Evolutionary conservation across 37 sponge, comb jelly and placozoan genomes (phyloP).

Genomic region (Axinella damicornis): DNA sequence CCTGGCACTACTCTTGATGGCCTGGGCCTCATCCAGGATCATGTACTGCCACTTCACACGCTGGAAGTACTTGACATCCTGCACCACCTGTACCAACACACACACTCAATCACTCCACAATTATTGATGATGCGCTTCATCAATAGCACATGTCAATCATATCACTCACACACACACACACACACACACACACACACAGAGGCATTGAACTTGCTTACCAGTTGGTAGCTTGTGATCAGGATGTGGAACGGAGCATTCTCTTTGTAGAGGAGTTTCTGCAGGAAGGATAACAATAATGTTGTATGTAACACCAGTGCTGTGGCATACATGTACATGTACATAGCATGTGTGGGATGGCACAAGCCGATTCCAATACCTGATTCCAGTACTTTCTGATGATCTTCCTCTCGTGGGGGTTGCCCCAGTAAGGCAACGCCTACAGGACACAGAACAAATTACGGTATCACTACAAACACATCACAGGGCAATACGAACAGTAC

Average conservation of each 20-base stretch:
- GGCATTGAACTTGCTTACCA: constrained; percentile 78
- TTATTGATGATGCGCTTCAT: too few relatives aligned
- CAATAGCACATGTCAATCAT: too few relatives aligned
- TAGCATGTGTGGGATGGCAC: neutral
- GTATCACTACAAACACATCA: too few relatives aligned
- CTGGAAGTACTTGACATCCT: constrained; percentile 92
- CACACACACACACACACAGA: constrained; percentile 31
- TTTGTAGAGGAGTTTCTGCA: constrained; percentile 70
- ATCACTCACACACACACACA: neutral
- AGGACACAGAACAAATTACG: too few relatives aligned
- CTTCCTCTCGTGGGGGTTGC: constrained; percentile 89
- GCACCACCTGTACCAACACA: constrained; percentile 64
- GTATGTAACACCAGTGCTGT: neutral
- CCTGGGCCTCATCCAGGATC: constrained; percentile 97
- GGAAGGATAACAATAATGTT: neutral
- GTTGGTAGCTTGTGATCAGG: constrained; percentile 95
- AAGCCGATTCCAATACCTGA: constrained; percentile 57
- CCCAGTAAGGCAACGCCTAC: constrained; percentile 94
- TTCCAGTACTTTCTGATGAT: constrained; percentile 91
- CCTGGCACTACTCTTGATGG: constrained; percentile 94
- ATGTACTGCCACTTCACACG: constrained; percentile 97
- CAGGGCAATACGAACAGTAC: too few relatives aligned
- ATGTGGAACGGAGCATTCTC: constrained; percentile 91
- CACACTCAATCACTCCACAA: neutral
- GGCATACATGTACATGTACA: neutral